phyloP scores from a whole-genome alignment of 2,888 invertebrate species.

The Ornithoptera alexandrae region DNA sequence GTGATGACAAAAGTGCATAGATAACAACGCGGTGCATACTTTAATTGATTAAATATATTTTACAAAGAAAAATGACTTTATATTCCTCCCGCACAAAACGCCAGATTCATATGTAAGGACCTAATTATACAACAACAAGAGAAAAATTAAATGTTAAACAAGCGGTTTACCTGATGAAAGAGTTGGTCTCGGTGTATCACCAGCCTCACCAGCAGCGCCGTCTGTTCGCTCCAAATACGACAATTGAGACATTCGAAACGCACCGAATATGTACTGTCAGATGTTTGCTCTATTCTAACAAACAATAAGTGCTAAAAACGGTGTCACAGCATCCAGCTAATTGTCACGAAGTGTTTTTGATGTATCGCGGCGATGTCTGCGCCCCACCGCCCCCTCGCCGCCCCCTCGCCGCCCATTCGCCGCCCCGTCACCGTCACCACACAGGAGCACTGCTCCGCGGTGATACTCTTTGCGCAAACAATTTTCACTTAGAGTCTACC shows the following conservation, averaged over 20 bases:
- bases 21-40: too few species aligned
- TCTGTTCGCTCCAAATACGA: constrained; percentile 8
- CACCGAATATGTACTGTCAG: constrained; percentile 10
- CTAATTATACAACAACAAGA: too few species aligned
- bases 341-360: constrained; percentile 16
- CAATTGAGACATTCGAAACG: constrained; percentile 8
- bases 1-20: too few species aligned
- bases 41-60: too few species aligned
- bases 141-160: too few species aligned
- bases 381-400: not conserved
- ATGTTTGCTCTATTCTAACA: not conserved
- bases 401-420: not conserved
- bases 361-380: not conserved
- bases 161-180: not conserved
- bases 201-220: not conserved
- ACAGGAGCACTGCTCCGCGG: not conserved
- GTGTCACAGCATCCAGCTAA: constrained; percentile 17
- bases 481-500: constrained; percentile 1
- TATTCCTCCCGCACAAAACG: too few species aligned
- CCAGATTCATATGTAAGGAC: too few species aligned
- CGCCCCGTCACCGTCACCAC: not conserved
- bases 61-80: too few species aligned
- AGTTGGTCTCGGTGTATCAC: not conserved
- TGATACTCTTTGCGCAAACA: constrained; percentile 5
- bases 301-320: constrained; percentile 14